Evolutionary conservation across 2,797 vertebrate genomes (phyloP), one percentile per base, ranked within the genome.

Genomic region (Micrastur ruficollis): DNA sequence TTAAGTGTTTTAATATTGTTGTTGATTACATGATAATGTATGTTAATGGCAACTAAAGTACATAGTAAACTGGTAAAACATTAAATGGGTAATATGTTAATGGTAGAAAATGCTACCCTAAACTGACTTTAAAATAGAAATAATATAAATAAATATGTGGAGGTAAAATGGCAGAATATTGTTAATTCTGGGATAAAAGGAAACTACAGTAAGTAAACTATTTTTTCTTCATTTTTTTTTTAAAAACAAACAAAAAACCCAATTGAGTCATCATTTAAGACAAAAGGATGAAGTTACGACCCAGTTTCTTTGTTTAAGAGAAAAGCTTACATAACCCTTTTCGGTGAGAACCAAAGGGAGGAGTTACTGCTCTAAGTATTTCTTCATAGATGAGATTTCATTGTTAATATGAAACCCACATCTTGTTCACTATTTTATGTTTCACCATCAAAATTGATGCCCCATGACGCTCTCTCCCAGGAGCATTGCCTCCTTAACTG

Each of bases 401-500:
- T 6, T 21, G 8, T 11, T 52, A 14, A 5, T 27, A n/a, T 62
- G 18, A 52, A 52, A 25, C n/a, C n/a, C 31, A 5, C 17, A 2
- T 12, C 55, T 68, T 52, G 6, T 29, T 61, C 49, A 8, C 16
- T 58, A 1, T 40, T 61, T 34, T 23, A 1, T 18, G 19, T 56
- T 82, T 56, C 34, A 2, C 20, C 46, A 7, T 14, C 29, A 40
- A 40, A 47, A 50, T 0, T 23, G 63, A 38, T 10, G 12, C 27
- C 26, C 23, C 6, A 0, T 16, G 68, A 17, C 13, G 80, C 38
- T 52, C 23, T 52, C 23, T 44, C 46, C 34, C 31, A 7, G 63
- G 13, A 63, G 22, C 29, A 1, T 36, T 34, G 7, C 22, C n/a
- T 65, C 18, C 27, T n/a, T 59, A 14, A 17, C 52, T 0, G 0